Conservation (phyloP, 2,797 vertebrate species). For the Triplophysa bombifrons region DNA sequence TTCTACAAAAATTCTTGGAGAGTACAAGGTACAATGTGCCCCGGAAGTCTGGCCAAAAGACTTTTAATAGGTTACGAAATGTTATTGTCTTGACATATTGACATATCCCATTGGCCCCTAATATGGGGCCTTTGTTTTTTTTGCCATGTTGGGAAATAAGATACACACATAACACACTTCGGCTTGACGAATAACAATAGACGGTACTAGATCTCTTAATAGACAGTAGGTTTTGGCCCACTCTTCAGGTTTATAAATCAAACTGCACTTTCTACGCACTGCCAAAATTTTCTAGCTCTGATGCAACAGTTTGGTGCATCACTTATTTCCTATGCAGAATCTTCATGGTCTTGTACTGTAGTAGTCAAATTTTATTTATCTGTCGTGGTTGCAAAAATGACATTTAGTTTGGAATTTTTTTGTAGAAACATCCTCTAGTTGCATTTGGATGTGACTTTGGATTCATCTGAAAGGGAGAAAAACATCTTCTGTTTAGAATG, state of each 20-base stretch:
- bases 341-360: not conserved
- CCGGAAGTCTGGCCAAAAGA: not conserved
- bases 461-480: not conserved
- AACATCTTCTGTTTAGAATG: constrained; percentile 4
- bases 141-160: not conserved
- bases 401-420: not conserved
- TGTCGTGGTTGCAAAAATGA: not conserved
- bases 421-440: not conserved
- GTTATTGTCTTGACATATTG: not conserved
- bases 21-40: not conserved
- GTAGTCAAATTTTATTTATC: not conserved
- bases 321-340: not conserved
- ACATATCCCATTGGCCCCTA: not conserved
- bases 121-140: not conserved
- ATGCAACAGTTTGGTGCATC: not conserved
- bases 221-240: not conserved
- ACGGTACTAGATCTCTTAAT: not conserved
- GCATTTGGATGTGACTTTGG: not conserved
- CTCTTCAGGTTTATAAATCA: not conserved
- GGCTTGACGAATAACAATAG: constrained; percentile 8
- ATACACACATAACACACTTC: constrained; percentile 3
- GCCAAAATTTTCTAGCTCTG: not conserved
- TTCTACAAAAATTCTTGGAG: not conserved
- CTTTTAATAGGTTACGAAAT: not conserved
- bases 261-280: not conserved